A percentile compares a stretch with the other conserved stretches of the same genome.
Evolutionary conservation across 2,113 vertebrate genomes (phyloP).

Genomic region (Cranoglanis bouderius): DNA sequence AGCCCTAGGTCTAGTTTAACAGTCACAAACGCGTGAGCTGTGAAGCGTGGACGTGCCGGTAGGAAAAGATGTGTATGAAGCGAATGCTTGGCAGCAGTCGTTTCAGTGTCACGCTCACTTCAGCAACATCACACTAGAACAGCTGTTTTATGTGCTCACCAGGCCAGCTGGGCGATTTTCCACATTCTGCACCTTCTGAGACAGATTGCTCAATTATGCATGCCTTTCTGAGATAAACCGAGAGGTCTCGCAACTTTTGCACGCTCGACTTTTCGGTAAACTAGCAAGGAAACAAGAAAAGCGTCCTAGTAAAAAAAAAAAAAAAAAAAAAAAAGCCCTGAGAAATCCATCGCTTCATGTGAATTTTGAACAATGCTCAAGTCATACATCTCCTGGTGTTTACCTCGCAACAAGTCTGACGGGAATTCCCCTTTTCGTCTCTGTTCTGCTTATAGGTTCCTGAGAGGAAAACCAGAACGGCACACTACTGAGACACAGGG

Average conservation of each 20-base stretch:
- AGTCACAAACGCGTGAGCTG: neutral
- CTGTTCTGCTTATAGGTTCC: slow-evolving; percentile 28
- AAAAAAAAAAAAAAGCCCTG: neutral
- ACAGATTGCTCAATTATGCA: slow-evolving; percentile 34
- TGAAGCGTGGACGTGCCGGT: neutral
- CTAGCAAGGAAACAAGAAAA: neutral
- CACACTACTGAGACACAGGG: slow-evolving; percentile 45
- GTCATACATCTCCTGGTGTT: neutral
- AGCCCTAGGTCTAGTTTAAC: neutral
- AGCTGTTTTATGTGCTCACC: slow-evolving; percentile 21
- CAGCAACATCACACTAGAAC: neutral
- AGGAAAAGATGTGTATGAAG: neutral
- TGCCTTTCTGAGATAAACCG: slow-evolving; percentile 23
- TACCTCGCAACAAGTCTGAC: neutral
- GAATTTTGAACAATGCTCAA: neutral
- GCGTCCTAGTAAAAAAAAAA: no score
- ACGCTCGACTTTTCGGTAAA: slow-evolving; percentile 3
- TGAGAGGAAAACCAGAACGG: slow-evolving; percentile 35
- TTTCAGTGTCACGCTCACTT: neutral
- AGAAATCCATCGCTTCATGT: neutral
- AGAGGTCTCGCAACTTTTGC: neutral
- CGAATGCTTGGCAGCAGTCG: neutral
- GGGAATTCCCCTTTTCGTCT: slow-evolving; percentile 3
- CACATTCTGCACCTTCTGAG: slow-evolving; percentile 23
- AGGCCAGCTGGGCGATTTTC: slow-evolving; percentile 33